phyloP scores from a whole-genome alignment of 2,888 invertebrate species.

The Leptinotarsa tumamoca region DNA sequence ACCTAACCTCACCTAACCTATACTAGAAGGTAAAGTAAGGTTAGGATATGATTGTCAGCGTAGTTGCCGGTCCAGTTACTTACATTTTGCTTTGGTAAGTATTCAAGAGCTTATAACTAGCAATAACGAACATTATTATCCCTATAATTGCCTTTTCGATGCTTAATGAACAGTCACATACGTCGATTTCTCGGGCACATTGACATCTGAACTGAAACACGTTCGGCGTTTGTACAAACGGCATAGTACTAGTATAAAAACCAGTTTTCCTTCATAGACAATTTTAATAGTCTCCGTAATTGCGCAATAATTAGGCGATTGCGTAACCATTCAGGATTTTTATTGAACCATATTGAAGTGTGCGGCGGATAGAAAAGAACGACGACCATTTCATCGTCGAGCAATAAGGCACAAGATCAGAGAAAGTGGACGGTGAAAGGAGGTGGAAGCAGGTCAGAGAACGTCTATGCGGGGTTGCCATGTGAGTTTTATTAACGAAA shows the following conservation, averaged over 20 bases:
- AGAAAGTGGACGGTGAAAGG: slow-evolving; percentile 53
- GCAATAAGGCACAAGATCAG: slow-evolving; percentile 46
- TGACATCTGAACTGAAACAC: neutral
- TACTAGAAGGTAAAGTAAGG: too few species aligned
- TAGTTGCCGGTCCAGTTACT: too few species aligned
- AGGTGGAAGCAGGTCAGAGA: slow-evolving; percentile 50
- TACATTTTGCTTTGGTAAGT: too few species aligned
- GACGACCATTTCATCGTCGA: slow-evolving; percentile 24
- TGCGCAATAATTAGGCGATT: slow-evolving; percentile 37
- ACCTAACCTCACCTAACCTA: too few species aligned
- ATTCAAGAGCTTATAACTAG: too few species aligned
- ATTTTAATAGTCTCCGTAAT: slow-evolving; percentile 15
- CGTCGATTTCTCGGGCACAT: neutral
- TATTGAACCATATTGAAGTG: slow-evolving; percentile 18
- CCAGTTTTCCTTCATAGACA: slow-evolving; percentile 14
- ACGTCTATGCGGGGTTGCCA: slow-evolving; percentile 34
- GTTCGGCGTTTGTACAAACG: neutral
- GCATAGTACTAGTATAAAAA: neutral
- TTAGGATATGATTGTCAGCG: too few species aligned
- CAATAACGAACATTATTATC: too few species aligned
- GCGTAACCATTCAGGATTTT: slow-evolving; percentile 32
- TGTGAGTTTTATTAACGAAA: neutral
- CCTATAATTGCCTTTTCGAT: too few species aligned
- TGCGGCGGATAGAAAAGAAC: slow-evolving; percentile 21
- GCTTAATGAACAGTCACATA: too few species aligned